A percentile compares a stretch with the other conserved stretches of the same genome.
Conservation (phyloP, 2,797 vertebrate genomes). For the Bradypus variegatus region DNA sequence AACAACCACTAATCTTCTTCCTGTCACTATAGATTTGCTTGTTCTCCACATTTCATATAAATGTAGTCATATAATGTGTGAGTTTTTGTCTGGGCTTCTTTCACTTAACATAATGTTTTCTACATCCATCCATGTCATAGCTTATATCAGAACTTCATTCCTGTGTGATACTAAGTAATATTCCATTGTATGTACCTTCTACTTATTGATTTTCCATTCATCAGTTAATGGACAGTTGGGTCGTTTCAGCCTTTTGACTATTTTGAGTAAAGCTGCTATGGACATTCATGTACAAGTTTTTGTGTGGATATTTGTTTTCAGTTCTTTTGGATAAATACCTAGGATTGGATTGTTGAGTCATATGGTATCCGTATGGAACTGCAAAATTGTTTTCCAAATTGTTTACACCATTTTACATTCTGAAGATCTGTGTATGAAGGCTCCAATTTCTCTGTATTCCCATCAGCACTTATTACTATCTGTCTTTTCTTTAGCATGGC, state of each 20-base stretch:
- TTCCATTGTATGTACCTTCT: background rate
- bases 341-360: background rate
- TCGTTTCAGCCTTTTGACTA: background rate
- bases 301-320: background rate
- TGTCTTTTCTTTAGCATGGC: background rate
- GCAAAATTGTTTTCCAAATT: background rate
- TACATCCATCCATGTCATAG: background rate
- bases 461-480: background rate
- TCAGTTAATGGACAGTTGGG: background rate
- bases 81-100: background rate
- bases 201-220: background rate
- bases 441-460: background rate
- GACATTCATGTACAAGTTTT: background rate
- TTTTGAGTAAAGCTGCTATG: background rate
- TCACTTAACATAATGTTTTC: background rate
- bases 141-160: background rate
- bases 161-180: background rate
- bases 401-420: background rate
- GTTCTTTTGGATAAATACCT: background rate
- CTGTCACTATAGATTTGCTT: background rate
- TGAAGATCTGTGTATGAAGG: background rate
- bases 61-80: background rate
- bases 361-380: background rate
- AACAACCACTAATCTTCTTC: background rate
- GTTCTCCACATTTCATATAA: background rate